Percentiles rank a stretch among this genome's conserved stretches.
phyloP scores from a whole-genome alignment of 1,140 invertebrate genomes.

The Drosophila pseudoananassae region DNA sequence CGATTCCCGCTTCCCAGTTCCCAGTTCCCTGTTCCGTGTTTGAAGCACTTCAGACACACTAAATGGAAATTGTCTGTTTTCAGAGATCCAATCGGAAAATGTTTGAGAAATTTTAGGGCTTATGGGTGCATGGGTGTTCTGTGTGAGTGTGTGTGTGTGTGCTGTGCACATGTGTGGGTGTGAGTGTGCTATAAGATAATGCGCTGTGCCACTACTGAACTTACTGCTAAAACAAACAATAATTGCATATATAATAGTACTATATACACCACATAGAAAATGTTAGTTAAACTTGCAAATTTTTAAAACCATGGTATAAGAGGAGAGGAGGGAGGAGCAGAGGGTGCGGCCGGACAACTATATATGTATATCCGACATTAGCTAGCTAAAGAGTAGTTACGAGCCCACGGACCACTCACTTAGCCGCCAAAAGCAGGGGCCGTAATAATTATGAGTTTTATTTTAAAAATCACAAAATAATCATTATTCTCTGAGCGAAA shows the following conservation, averaged over 20 bases:
- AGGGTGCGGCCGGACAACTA: background rate
- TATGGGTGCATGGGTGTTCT: too few species aligned
- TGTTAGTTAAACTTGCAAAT: conserved; percentile 67
- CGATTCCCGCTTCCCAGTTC: too few species aligned
- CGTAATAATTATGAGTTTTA: too few species aligned
- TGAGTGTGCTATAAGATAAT: conserved; percentile 34
- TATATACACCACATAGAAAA: conserved; percentile 44
- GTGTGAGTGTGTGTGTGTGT: conserved; percentile 6
- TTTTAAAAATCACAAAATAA: too few species aligned
- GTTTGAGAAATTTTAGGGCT: too few species aligned
- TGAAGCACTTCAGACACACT: too few species aligned
- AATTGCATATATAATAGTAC: conserved; percentile 45
- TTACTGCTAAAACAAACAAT: conserved; percentile 68
- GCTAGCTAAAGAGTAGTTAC: conserved; percentile 19
- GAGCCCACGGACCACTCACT: background rate
- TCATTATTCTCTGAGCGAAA: too few species aligned
- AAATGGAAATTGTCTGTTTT: too few species aligned
- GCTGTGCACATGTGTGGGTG: background rate
- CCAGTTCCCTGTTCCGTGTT: too few species aligned
- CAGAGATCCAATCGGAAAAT: too few species aligned
- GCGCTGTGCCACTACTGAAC: conserved; percentile 68
- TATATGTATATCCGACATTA: conserved; percentile 14
- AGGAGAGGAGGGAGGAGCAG: background rate
- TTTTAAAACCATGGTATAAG: conserved; percentile 21
- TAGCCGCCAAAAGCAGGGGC: background rate